Evolutionary conservation across 2,797 vertebrate species (phyloP).

Genomic region (Xyrichtys novacula): DNA sequence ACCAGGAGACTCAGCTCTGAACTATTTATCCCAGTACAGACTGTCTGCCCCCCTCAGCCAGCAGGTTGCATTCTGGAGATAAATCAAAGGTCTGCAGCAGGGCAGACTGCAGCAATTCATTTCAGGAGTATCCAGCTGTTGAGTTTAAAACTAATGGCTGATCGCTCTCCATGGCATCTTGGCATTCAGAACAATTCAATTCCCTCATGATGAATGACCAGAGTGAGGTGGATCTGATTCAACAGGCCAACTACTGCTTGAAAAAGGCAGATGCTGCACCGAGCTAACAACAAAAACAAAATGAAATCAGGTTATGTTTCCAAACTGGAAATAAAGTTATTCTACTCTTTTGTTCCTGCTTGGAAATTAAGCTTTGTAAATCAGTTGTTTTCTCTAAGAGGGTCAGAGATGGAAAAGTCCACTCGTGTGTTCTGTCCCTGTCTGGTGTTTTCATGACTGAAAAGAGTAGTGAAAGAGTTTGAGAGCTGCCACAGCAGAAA

Average conservation of each 20-base stretch:
- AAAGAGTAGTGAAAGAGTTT: too few relatives aligned
- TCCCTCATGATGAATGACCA: slow-evolving; percentile 80
- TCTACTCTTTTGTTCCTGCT: slow-evolving; percentile 26
- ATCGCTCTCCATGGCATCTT: slow-evolving; percentile 75
- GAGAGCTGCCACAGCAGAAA: too few relatives aligned
- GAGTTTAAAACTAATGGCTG: slow-evolving; percentile 75
- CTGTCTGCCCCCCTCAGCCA: slow-evolving; percentile 68
- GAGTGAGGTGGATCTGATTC: slow-evolving; percentile 65
- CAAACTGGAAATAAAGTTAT: slow-evolving; percentile 30
- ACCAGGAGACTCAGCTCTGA: slow-evolving; percentile 49
- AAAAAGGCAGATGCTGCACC: slow-evolving; percentile 36
- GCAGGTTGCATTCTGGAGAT: slow-evolving; percentile 68
- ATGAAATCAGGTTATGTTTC: slow-evolving; percentile 34
- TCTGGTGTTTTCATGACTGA: background rate
- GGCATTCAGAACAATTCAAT: slow-evolving; percentile 82
- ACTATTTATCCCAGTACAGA: slow-evolving; percentile 51
- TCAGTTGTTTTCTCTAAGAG: background rate
- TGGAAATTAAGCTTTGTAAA: slow-evolving; percentile 20
- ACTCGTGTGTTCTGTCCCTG: background rate
- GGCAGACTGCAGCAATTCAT: slow-evolving; percentile 72
- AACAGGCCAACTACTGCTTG: slow-evolving; percentile 44
- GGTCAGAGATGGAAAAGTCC: slow-evolving; percentile 1
- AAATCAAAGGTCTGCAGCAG: slow-evolving; percentile 75
- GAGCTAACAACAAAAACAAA: slow-evolving; percentile 38
- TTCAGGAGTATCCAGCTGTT: slow-evolving; percentile 76